Percentiles rank a stretch among this genome's conserved stretches.
Evolutionary conservation across 1,140 invertebrate genomes (phyloP).

Genomic region (Drosophila athabasca): DNA sequence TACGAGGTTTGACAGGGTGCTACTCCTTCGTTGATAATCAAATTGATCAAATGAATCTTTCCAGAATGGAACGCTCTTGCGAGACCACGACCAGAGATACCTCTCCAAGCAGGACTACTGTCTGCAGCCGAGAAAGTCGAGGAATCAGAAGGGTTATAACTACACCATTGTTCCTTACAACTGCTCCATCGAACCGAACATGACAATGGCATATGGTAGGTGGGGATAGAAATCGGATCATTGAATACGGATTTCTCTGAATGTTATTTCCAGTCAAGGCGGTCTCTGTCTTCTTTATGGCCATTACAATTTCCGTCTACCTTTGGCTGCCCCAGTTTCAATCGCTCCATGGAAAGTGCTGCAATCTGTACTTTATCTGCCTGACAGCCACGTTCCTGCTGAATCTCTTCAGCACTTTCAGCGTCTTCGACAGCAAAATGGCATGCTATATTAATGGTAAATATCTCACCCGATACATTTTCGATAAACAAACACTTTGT

Average conservation of each 20-base stretch:
- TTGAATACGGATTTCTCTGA: too few species aligned
- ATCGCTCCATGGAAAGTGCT: conserved; percentile 88
- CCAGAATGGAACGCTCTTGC: conserved; percentile 49
- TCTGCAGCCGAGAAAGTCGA: conserved; percentile 24
- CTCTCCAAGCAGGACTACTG: conserved; percentile 49
- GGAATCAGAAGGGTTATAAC: neutral
- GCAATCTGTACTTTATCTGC: conserved; percentile 83
- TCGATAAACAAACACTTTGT: neutral
- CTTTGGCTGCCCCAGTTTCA: conserved; percentile 87
- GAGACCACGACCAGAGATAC: neutral
- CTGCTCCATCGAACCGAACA: neutral
- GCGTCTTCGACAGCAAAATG: conserved; percentile 42
- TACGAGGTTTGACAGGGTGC: conserved; percentile 40
- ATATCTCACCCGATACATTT: neutral
- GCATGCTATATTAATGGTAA: conserved; percentile 22
- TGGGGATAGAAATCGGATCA: conserved; percentile 19
- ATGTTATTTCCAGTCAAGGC: conserved; percentile 84
- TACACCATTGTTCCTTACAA: conserved; percentile 5
- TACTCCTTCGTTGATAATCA: rapidly evolving
- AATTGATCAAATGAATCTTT: neutral
- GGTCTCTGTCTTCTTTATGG: conserved; percentile 87
- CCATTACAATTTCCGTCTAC: conserved; percentile 88
- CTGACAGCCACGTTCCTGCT: conserved; percentile 84
- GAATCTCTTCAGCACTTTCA: conserved; percentile 66
- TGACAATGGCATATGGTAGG: conserved; percentile 3